Evolutionary conservation across 2,888 invertebrate species (phyloP).

Genomic region (Coelopa pilipes): DNA sequence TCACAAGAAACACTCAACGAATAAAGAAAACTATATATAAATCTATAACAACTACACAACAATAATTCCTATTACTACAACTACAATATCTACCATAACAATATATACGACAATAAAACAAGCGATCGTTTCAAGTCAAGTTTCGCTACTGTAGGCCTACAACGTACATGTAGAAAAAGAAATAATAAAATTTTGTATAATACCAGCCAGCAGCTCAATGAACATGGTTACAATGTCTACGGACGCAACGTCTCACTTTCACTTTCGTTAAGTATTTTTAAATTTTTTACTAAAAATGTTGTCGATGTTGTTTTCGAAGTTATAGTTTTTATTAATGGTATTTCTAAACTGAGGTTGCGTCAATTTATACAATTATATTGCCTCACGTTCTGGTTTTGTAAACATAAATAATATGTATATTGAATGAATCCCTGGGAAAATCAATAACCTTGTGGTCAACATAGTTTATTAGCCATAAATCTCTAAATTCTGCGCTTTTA

Average conservation of each 20-base stretch:
- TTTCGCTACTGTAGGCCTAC: constrained; percentile 28
- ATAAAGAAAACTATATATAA: too few species aligned
- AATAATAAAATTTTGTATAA: neutral
- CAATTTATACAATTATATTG: constrained; percentile 14
- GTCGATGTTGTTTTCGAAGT: constrained; percentile 3
- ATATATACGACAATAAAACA: neutral
- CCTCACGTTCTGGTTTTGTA: too few species aligned
- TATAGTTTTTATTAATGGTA: neutral
- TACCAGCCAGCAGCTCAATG: constrained; percentile 18
- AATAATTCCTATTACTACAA: too few species aligned
- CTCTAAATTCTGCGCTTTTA: too few species aligned
- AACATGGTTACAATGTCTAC: neutral
- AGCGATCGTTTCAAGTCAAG: constrained; percentile 12
- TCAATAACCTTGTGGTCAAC: too few species aligned
- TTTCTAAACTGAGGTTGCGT: neutral
- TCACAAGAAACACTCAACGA: too few species aligned
- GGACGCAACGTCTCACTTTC: constrained; percentile 25
- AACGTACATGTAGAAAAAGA: neutral
- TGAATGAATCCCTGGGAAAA: too few species aligned
- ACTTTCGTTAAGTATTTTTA: constrained; percentile 33
- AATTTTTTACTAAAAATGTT: constrained; percentile 20
- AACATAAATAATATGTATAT: too few species aligned
- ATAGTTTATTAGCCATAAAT: too few species aligned
- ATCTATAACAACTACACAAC: too few species aligned
- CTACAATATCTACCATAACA: neutral